Evolutionary conservation across 2,113 vertebrate species (phyloP).

Genomic region (Empidonax alnorum): DNA sequence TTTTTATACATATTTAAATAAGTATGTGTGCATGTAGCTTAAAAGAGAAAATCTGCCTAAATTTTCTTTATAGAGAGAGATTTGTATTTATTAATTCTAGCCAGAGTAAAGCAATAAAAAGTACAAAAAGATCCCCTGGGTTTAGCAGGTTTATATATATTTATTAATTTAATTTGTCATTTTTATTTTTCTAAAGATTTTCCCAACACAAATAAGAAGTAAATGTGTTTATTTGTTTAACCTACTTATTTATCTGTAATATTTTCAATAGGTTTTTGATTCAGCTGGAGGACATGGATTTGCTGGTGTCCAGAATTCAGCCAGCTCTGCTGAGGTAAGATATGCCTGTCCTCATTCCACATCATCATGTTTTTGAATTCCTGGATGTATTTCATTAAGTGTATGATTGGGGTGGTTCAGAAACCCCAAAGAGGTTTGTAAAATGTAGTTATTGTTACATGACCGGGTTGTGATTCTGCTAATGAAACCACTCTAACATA

Average conservation of each 20-base stretch:
- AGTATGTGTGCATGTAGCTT: not conserved
- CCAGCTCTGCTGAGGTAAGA: conserved; percentile 76
- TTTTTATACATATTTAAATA: not conserved
- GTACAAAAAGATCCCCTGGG: not conserved
- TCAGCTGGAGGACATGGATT: conserved; percentile 75
- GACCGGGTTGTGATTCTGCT: not conserved
- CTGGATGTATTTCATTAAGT: not conserved
- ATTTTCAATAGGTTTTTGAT: conserved; percentile 84
- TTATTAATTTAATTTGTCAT: not conserved
- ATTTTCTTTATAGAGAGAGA: not conserved
- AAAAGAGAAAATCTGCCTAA: not conserved
- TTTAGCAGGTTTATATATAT: not conserved
- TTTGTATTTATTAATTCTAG: not conserved
- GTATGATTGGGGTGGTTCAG: not conserved
- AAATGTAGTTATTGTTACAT: not conserved
- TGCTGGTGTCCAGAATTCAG: conserved; percentile 65
- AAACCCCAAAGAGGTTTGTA: not conserved
- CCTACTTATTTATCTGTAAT: not conserved
- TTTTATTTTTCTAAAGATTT: not conserved
- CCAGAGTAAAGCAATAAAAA: not conserved
- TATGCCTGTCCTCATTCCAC: not conserved
- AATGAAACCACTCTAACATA: not conserved
- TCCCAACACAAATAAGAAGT: not conserved
- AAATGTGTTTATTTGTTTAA: not conserved
- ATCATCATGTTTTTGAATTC: not conserved